Evolutionary conservation across 2,113 vertebrate genomes (phyloP), one percentile per base, ranked within the genome.

Genomic region (Tupaia chinensis): DNA sequence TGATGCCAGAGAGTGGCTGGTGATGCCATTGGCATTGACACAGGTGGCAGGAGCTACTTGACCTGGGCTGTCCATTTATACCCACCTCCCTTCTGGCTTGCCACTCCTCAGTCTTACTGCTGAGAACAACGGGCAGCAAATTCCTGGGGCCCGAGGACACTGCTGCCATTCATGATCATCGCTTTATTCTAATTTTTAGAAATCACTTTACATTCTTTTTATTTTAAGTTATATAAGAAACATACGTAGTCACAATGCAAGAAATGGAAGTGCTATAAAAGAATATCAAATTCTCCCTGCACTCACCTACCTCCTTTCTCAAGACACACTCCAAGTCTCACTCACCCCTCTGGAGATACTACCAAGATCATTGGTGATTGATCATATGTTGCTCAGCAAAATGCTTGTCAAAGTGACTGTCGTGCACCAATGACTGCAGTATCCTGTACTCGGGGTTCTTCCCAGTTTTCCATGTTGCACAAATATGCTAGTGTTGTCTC

Each of bases 1-100:
- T 11, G 16, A 10, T 29, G 19, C 14, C 1, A 19, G 29, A 23
- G 54, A 23, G 72, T 70, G 66, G 27, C 32, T 4, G 0, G 0
- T 3, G 60, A 44, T 1, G 16, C 54, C 65, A 3, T 9, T 11
- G 32, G 44, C 22, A 1, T 7, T 69, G 53, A 54, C 66, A 60
- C 22, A 0, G 9, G 34, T 23, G 3, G 12, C 12, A n/a, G 16
- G 56, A 85, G 23, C 27, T 29, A 16, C 58, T 23, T 3, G 15
- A 6, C 32, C 70, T 17, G 23, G 4, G 7, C n/a, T 22, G 8
- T 19, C 12, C 4, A 6, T 19, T 69, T 23, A 23, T 0, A 29
- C 11, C n/a, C 20, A 44, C 14, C 13, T 53, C 12, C 9, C 9
- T 0, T 25, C 29, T 17, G 23, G 70, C 66, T 29, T 4, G 0